Conservation (phyloP, 2,113 vertebrate species). For the Myotis brandtii region DNA sequence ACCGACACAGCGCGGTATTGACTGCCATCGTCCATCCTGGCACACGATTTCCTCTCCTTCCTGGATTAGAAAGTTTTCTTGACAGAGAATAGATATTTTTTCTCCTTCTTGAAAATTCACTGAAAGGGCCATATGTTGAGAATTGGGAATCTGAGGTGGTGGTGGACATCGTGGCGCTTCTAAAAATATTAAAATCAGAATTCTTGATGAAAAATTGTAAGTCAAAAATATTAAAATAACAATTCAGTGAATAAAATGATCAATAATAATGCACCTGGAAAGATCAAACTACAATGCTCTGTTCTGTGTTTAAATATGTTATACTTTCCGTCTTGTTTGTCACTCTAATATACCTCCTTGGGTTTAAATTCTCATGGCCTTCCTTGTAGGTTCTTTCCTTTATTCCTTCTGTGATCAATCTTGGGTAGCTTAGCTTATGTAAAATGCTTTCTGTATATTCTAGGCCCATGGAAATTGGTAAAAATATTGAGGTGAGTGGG, state of each 20-base stretch:
- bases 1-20: no score
- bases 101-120: no score
- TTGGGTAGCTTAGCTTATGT: not conserved
- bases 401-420: not conserved
- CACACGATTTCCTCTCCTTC: no score
- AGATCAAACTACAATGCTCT: no score
- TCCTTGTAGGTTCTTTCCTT: not conserved
- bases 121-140: not conserved
- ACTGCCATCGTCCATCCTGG: no score
- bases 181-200: conserved; percentile 47
- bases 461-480: not conserved
- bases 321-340: no score
- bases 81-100: no score
- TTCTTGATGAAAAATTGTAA: not conserved
- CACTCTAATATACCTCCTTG: no score
- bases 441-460: not conserved
- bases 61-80: no score
- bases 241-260: no score
- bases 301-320: no score
- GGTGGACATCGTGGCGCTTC: conserved; percentile 71
- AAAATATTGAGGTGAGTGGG: not conserved
- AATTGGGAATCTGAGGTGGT: conserved; percentile 82
- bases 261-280: no score
- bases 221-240: not conserved
- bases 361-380: not conserved